A percentile compares a stretch with the other conserved stretches of the same genome.
Conservation (phyloP, 1,140 invertebrate genomes). For the Mesaphorura yosii region DNA sequence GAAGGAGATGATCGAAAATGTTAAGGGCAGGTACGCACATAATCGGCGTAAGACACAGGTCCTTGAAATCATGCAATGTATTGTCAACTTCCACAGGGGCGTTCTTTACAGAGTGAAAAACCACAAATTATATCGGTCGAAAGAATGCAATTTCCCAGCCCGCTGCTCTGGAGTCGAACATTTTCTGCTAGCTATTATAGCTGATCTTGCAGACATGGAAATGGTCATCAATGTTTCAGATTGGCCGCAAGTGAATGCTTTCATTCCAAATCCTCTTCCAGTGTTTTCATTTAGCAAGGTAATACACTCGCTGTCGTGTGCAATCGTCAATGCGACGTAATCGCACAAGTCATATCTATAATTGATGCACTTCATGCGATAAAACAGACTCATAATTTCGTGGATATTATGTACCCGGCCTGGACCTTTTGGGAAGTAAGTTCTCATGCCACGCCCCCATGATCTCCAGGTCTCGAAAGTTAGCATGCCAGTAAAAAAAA, state of each 20-base stretch:
- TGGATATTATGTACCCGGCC: slow-evolving; percentile 90
- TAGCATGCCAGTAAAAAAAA: too few species aligned
- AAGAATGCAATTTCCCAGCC: slow-evolving; percentile 78
- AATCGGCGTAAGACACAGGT: neutral
- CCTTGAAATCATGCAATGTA: neutral
- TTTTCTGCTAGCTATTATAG: slow-evolving; percentile 54
- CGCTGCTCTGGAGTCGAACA: slow-evolving; percentile 85
- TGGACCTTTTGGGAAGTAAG: slow-evolving; percentile 98
- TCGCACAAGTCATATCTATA: slow-evolving; percentile 7
- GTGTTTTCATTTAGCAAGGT: slow-evolving; percentile 94
- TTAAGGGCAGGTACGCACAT: too few species aligned
- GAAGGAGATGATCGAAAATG: too few species aligned
- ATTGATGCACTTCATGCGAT: slow-evolving; percentile 19
- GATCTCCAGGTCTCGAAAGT: too few species aligned
- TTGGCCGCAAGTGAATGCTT: slow-evolving; percentile 70
- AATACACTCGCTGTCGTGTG: slow-evolving; percentile 26
- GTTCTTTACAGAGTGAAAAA: slow-evolving; percentile 77
- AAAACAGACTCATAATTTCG: slow-evolving; percentile 60
- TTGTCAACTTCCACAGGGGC: slow-evolving; percentile 41
- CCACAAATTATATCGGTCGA: slow-evolving; percentile 65
- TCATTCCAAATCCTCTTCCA: slow-evolving; percentile 53
- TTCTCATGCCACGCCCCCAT: too few species aligned
- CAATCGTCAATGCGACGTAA: slow-evolving; percentile 17
- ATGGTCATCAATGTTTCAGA: slow-evolving; percentile 80
- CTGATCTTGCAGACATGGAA: slow-evolving; percentile 60